phyloP scores from a whole-genome alignment of 1,140 invertebrate species.

The Drosophila orosa region DNA sequence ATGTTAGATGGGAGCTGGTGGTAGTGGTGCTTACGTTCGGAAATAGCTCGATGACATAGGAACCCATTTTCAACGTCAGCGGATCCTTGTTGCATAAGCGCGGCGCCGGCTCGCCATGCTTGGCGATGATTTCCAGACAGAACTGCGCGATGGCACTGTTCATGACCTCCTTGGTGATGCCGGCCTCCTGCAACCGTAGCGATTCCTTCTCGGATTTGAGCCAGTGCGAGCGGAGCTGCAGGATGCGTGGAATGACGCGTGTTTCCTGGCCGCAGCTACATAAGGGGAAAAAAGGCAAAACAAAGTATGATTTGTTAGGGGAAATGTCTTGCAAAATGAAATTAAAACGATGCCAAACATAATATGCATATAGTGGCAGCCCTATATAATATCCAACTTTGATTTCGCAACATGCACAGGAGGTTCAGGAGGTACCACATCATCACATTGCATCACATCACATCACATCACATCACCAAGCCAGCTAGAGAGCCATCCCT shows the following conservation, averaged over 20 bases:
- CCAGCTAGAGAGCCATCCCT: no score
- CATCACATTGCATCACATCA: no score
- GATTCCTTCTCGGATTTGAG: constrained; percentile 95
- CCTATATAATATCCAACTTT: neutral
- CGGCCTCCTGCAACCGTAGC: constrained; percentile 95
- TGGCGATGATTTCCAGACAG: constrained; percentile 97
- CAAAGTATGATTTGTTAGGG: neutral
- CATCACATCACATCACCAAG: no score
- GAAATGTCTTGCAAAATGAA: neutral
- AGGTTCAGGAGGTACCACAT: neutral
- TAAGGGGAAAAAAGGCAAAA: constrained; percentile 54
- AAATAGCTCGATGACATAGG: constrained; percentile 91
- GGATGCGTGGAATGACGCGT: constrained; percentile 96
- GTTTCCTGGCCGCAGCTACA: constrained; percentile 99
- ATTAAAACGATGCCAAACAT: neutral
- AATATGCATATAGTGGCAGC: neutral
- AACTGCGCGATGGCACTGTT: constrained; percentile 98
- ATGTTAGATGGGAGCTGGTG: neutral
- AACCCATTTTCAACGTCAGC: constrained; percentile 97
- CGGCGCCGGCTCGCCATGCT: constrained; percentile 96
- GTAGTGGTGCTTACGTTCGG: constrained; percentile 86
- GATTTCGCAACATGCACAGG: constrained; percentile 4
- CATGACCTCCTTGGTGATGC: constrained; percentile 95
- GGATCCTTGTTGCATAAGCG: constrained; percentile 99
- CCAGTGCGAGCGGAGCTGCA: constrained; percentile 97